Evolutionary conservation across 2,797 vertebrate genomes (phyloP).

Genomic region (Mustela erminea): DNA sequence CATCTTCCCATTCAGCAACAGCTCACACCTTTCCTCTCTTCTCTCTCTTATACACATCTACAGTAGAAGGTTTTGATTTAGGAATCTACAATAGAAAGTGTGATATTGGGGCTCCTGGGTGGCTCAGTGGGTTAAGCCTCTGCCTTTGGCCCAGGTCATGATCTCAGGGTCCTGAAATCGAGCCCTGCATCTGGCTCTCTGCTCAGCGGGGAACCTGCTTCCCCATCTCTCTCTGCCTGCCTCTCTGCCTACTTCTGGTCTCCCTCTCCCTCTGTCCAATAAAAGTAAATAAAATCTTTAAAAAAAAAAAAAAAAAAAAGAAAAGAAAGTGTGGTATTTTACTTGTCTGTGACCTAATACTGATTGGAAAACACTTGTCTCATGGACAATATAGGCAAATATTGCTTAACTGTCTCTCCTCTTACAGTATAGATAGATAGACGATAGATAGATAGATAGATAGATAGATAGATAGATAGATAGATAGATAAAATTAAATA

Average conservation of each 20-base stretch:
- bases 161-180: too few relatives aligned
- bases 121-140: too few relatives aligned
- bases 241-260: too few relatives aligned
- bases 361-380: conserved; percentile 8
- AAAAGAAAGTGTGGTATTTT: not conserved
- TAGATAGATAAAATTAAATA: not conserved
- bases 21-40: not conserved
- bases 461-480: too few relatives aligned
- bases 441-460: not conserved
- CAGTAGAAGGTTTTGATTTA: not conserved
- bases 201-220: too few relatives aligned
- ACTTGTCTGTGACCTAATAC: conserved; percentile 6
- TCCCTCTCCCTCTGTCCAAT: too few relatives aligned
- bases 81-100: not conserved
- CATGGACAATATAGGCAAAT: not conserved
- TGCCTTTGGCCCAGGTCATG: too few relatives aligned
- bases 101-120: not conserved
- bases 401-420: not conserved
- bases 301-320: too few relatives aligned
- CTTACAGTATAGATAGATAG: not conserved
- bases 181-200: too few relatives aligned
- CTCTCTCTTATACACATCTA: not conserved
- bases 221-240: too few relatives aligned
- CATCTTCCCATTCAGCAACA: not conserved
- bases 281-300: too few relatives aligned